Evolutionary conservation across 2,797 vertebrate genomes (phyloP).

Genomic region (Limosa lapponica): DNA sequence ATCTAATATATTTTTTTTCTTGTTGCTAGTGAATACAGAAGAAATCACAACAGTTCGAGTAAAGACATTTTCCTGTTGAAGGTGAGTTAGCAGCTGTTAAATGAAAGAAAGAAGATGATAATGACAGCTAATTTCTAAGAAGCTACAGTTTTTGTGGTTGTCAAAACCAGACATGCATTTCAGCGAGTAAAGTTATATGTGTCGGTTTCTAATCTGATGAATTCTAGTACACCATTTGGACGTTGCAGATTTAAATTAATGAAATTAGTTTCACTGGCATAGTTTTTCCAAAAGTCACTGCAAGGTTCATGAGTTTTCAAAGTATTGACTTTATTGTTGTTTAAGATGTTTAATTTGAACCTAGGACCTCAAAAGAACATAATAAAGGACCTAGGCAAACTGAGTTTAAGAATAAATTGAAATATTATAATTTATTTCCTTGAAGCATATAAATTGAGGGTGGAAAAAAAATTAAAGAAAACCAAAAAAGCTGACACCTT

Average conservation of each 20-base stretch:
- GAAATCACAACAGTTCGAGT: background rate
- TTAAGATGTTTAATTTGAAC: conserved; percentile 5
- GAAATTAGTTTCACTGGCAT: background rate
- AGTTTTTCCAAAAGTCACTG: conserved; percentile 1
- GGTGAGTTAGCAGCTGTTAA: background rate
- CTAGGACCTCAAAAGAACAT: background rate
- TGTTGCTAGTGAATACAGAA: background rate
- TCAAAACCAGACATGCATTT: background rate
- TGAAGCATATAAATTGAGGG: background rate
- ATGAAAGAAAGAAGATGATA: background rate
- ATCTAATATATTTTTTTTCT: background rate
- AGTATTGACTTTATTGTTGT: background rate
- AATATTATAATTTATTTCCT: background rate
- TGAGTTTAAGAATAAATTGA: background rate
- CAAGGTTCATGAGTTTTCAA: background rate
- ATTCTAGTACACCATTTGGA: background rate
- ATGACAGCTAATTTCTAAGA: background rate
- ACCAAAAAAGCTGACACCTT: background rate
- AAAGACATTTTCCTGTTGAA: background rate
- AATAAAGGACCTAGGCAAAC: background rate
- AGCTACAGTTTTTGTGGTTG: background rate
- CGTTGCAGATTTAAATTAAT: background rate
- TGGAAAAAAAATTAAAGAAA: accelerated
- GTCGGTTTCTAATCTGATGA: background rate
- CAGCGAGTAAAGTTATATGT: background rate